Percentiles rank a stretch among this genome's conserved stretches.
Conservation (phyloP, 2,797 vertebrate genomes). For the Fratercula arctica region DNA sequence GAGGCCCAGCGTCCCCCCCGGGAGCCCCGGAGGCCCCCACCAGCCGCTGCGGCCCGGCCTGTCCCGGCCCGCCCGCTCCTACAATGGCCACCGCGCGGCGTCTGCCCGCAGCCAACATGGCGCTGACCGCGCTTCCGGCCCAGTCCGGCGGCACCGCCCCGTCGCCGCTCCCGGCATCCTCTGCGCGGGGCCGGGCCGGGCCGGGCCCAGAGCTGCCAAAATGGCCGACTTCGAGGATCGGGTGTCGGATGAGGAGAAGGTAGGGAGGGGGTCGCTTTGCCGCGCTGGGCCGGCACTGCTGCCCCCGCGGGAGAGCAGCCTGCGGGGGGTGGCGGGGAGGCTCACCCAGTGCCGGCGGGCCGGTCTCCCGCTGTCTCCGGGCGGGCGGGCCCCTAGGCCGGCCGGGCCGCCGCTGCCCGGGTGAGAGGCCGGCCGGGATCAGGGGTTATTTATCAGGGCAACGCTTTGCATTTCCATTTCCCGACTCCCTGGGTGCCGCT, state of each 20-base stretch:
- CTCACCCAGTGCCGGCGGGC: neutral
- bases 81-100: neutral
- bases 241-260: slow-evolving; percentile 96
- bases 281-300: fast-evolving
- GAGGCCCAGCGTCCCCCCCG: too few species aligned
- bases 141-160: neutral
- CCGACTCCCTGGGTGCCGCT: neutral
- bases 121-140: neutral
- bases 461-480: neutral
- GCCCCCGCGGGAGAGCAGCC: neutral
- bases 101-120: neutral
- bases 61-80: neutral
- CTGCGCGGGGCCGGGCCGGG: slow-evolving; percentile 61
- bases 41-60: neutral
- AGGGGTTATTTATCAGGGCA: neutral
- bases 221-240: slow-evolving; percentile 96
- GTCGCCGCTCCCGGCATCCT: neutral
- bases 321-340: neutral
- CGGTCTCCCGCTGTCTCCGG: too few species aligned
- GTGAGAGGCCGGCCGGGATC: neutral
- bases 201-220: slow-evolving; percentile 86
- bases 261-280: slow-evolving; percentile 41
- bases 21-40: too few species aligned
- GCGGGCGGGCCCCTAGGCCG: neutral
- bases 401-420: neutral